phyloP scores from a whole-genome alignment of 2,888 invertebrate genomes.

The Euproctis similis region DNA sequence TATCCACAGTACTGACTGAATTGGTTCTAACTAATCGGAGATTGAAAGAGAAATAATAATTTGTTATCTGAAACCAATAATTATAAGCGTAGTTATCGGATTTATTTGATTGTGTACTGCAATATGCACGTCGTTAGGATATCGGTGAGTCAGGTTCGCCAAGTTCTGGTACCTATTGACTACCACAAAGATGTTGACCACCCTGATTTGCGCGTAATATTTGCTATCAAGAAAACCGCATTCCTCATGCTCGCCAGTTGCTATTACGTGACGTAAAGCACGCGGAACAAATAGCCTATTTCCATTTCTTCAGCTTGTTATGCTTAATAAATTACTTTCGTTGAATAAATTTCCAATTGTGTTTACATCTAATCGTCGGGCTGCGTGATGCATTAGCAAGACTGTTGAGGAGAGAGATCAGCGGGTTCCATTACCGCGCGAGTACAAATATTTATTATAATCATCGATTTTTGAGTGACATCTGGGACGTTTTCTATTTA shows the following conservation, averaged over 20 bases:
- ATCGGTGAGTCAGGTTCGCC: too few relatives aligned
- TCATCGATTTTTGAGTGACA: too few relatives aligned
- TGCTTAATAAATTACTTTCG: conserved; percentile 1
- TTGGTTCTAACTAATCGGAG: conserved; percentile 34
- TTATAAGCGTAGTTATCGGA: conserved; percentile 39
- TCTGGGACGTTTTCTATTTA: too few relatives aligned
- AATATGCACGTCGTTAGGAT: conserved; percentile 32
- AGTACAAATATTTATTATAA: too few relatives aligned
- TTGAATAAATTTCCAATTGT: too few relatives aligned
- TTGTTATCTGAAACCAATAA: conserved; percentile 48
- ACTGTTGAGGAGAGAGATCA: too few relatives aligned
- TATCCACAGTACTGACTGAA: conserved; percentile 40
- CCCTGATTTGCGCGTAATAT: too few relatives aligned
- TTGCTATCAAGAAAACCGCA: conserved; percentile 20
- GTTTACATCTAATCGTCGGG: too few relatives aligned
- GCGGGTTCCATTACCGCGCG: too few relatives aligned
- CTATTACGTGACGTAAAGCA: conserved; percentile 23
- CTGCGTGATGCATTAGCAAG: too few relatives aligned
- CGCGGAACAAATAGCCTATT: conserved; percentile 6
- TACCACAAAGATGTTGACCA: not conserved
- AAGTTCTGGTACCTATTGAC: conserved; percentile 12
- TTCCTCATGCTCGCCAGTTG: conserved; percentile 24
- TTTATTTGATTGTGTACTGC: conserved; percentile 36
- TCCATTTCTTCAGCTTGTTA: not conserved
- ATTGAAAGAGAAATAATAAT: conserved; percentile 34